These are phyloP conservation scores for Gallinago media DNA, from an alignment of 2,113 vertebrate genomes.

Conservation along the genomic window DNA sequence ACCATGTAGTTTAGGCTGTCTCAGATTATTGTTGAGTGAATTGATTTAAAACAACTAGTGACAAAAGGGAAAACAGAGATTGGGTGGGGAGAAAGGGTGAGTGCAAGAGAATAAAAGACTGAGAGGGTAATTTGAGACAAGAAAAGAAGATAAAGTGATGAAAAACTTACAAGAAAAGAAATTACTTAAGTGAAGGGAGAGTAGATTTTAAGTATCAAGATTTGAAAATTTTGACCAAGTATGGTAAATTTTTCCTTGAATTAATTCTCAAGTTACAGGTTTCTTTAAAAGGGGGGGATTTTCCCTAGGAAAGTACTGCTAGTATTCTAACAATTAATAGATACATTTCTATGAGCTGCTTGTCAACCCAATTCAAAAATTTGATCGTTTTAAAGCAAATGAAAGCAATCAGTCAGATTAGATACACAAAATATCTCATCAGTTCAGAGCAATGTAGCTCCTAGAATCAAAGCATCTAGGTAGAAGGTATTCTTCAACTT, in stretches of 20 bases:
- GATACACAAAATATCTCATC: background rate
- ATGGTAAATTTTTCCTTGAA: background rate
- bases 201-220: background rate
- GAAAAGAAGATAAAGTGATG: background rate
- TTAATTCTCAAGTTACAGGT: background rate
- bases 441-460: background rate
- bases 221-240: background rate
- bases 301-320: background rate
- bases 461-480: background rate
- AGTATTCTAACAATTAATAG: background rate
- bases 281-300: background rate
- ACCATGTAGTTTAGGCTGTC: background rate
- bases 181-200: background rate
- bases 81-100: fast-evolving
- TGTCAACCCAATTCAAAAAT: background rate
- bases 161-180: background rate
- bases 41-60: background rate
- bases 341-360: background rate
- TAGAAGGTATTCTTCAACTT: background rate
- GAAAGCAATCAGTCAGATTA: background rate
- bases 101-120: background rate
- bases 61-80: background rate
- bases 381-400: background rate
- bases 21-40: background rate
- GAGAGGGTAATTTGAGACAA: background rate